Evolutionary conservation across 2,113 vertebrate species (phyloP), one percentile per base, ranked within the genome.

Genomic region (Callipepla squamata): DNA sequence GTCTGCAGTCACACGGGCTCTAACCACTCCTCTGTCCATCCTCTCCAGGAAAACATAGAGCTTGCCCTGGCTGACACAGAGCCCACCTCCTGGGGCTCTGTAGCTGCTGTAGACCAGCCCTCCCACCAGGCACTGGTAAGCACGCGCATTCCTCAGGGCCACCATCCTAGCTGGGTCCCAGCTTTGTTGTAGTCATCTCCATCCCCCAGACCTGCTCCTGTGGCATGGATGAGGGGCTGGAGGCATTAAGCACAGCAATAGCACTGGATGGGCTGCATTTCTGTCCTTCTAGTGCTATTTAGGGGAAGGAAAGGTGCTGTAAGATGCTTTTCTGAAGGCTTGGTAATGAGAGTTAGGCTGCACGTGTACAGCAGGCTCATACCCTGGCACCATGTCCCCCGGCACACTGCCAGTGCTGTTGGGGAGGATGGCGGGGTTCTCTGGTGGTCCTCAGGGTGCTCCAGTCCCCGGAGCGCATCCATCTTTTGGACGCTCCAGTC

Each of bases 61-160:
- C 97, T 99, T 91, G 97, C 97, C 48, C 99, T 99, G 98, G 98
- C 99, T 87, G 99, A 99, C 92, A 96, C 98, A 94, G 99, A 99
- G 96, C 98, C 98, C 25, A 95, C 94, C 93, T 96, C 94, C 58
- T 98, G 98, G 55, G 97, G 97, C 95, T 99, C 99, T 42, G 97
- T 99, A 95, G 98, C 98, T 8, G 98, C 97, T 91, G 97, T 99
- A 96, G 99, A 99, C 97, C 98, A 99, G 95, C 96, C 99, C 53
- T 99, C 99, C 2, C 97, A 98, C 90, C 99, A 99, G 97, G 98
- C 98, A 38, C 97, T 99, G 99, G 99, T 99, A 98, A 98, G 99
- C 66, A 89, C 68, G 5, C 1, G 0, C 62, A 8, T 77, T 80
- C 67, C 17, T 38, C 6, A 2, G 2, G 30, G 42, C 65, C 5